Percentiles rank a stretch among this genome's conserved stretches.
phyloP scores from a whole-genome alignment of 2,888 invertebrate species.

The Platycnemis pennipes region DNA sequence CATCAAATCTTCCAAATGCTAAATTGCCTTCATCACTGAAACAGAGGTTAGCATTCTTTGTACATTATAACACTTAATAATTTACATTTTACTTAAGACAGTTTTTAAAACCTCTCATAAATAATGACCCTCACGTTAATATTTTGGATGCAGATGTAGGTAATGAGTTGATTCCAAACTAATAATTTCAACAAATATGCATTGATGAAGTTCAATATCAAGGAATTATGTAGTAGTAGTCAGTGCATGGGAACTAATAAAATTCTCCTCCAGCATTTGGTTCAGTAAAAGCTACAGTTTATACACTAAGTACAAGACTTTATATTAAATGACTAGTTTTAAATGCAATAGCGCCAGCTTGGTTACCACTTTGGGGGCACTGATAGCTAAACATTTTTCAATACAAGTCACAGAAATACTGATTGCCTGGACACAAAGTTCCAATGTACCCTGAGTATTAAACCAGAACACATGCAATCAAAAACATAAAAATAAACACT shows the following conservation, averaged over 20 bases:
- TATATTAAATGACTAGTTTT: constrained; percentile 54
- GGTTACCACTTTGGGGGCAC: not conserved
- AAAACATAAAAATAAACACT: not conserved
- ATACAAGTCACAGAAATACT: not conserved
- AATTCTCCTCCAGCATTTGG: not conserved
- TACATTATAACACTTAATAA: constrained; percentile 15
- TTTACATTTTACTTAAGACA: constrained; percentile 10
- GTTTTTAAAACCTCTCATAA: constrained; percentile 6
- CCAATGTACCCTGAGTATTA: constrained; percentile 32
- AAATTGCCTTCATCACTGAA: not conserved
- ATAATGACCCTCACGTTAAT: not conserved
- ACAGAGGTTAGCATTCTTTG: not conserved
- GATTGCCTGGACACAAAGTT: not conserved
- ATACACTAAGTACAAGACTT: constrained; percentile 44
- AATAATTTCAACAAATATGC: constrained; percentile 25
- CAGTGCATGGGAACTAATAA: constrained; percentile 15
- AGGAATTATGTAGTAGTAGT: not conserved
- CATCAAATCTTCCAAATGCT: not conserved
- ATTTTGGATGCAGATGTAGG: not conserved
- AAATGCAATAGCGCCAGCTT: not conserved
- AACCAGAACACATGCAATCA: constrained; percentile 10
- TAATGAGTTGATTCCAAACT: not conserved
- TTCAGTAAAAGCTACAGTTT: constrained; percentile 34
- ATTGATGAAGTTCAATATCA: constrained; percentile 1
- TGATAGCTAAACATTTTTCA: not conserved